Evolutionary conservation across 2,888 invertebrate genomes (phyloP).

Genomic region (Nesidiocoris tenuis): DNA sequence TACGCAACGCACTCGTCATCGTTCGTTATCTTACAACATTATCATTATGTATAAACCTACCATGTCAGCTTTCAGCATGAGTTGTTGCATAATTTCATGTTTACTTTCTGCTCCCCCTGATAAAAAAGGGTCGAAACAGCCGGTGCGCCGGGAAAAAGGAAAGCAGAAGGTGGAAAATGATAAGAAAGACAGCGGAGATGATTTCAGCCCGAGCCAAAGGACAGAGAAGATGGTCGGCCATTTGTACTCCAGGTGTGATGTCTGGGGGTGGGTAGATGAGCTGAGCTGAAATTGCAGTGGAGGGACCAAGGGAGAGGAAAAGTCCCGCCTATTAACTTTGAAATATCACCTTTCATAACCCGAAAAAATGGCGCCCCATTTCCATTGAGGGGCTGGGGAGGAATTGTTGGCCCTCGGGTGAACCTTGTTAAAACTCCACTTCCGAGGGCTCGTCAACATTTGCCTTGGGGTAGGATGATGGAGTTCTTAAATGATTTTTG

Average conservation of each 20-base stretch:
- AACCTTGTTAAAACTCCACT: neutral
- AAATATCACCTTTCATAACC: conserved; percentile 39
- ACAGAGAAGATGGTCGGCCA: neutral
- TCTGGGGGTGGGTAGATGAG: neutral
- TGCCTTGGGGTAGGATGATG: no score
- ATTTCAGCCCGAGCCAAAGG: neutral
- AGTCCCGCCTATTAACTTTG: conserved; percentile 36
- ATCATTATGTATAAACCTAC: no score
- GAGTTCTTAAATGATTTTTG: no score
- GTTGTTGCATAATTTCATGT: no score
- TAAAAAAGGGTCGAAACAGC: no score
- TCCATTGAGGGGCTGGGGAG: neutral
- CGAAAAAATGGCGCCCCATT: conserved; percentile 22
- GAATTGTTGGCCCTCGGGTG: neutral
- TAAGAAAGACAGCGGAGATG: neutral
- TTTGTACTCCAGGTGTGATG: neutral
- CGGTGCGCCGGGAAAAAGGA: no score
- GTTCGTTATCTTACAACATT: no score
- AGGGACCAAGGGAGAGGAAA: conserved; percentile 14
- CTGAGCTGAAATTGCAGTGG: neutral
- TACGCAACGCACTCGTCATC: no score
- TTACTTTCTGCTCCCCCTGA: no score
- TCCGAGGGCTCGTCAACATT: neutral
- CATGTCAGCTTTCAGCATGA: no score
- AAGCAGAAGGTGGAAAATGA: neutral